These are phyloP conservation scores for Pyrochroa serraticornis DNA, from an alignment of 2,888 invertebrate species.

Conservation along the genomic window DNA sequence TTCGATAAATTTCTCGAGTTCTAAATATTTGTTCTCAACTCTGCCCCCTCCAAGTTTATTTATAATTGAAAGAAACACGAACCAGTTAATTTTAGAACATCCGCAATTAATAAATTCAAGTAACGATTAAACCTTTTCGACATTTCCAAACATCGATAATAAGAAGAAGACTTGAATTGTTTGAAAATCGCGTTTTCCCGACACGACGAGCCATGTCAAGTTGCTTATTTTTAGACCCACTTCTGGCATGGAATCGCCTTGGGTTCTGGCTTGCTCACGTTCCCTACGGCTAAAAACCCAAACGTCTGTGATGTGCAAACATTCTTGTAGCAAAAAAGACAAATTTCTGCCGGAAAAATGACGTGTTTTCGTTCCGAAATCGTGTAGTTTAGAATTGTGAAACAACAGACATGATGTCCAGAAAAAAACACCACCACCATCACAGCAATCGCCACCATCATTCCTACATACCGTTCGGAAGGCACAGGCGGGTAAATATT, in stretches of 20 bases:
- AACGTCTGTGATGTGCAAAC: conserved; percentile 24
- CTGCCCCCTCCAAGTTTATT: too few relatives aligned
- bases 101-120: too few relatives aligned
- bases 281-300: conserved; percentile 23
- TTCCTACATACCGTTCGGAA: conserved; percentile 50
- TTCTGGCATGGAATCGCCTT: conserved; percentile 47
- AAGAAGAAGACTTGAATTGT: background rate
- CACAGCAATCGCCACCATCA: conserved; percentile 40
- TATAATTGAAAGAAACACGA: too few relatives aligned
- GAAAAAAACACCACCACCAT: conserved; percentile 35
- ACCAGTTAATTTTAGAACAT: too few relatives aligned
- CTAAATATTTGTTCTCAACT: too few relatives aligned
- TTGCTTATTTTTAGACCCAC: conserved; percentile 50
- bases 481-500: conserved; percentile 48
- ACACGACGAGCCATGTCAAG: conserved; percentile 23
- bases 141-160: too few relatives aligned
- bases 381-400: conserved; percentile 21
- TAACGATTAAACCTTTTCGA: too few relatives aligned
- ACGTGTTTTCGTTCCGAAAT: background rate
- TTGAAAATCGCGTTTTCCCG: conserved; percentile 6
- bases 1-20: too few relatives aligned
- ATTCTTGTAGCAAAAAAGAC: conserved; percentile 20
- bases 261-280: conserved; percentile 18
- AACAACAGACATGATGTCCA: conserved; percentile 39
- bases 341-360: conserved; percentile 9